Base-by-base conservation (phyloP, 2,888 invertebrate genomes). In the Macaria notata region DNA sequence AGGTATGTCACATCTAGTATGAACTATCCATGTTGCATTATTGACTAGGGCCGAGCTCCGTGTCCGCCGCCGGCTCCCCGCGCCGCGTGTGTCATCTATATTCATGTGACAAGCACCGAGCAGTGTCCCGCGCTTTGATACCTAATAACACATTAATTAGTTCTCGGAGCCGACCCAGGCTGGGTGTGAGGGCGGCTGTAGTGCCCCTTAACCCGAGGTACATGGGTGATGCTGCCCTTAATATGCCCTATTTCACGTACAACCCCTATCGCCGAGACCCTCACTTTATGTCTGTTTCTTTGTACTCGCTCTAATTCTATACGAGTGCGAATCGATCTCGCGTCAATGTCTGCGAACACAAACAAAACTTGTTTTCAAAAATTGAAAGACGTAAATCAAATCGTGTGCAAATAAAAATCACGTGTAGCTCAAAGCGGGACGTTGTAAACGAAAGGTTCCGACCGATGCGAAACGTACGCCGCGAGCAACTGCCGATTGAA, bases 101-200 rank as follows among this genome's bases (percentile, higher is more conserved):
- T 62, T 56, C 54, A 54, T 49, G 49, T 7, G 56, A 56, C 44
- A 43, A 41, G 46, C 31, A n/a, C 41, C 46, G 41, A 44, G 48
- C 45, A 19, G 51, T 39, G 42, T 36, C 49, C 41, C 50, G 50
- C 43, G 47, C 19, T 19, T 19, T 2, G 50, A 52, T 59, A 56
- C 33, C 48, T 53, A 54, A 54, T 56, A 48, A 59, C 55, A 59
- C 54, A 57, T 61, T 58, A 57, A 61, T 62, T 51, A 48, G 49
- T 49, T 63, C 62, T 43, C 50, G 42, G 45, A 50, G 45, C 54
- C 56, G 52, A 50, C 54, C 54, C 46, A 29, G 5, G 9, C 41
- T 9, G 9, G 31, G 47, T 38, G 9, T 1, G 19, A 19, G 19
- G 19, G 19, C 19, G 19, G 19, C 19, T 19, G 19, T 19, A 19